Evolutionary conservation across 2,888 invertebrate genomes (phyloP).

Genomic region (Cacoxenus indagator): DNA sequence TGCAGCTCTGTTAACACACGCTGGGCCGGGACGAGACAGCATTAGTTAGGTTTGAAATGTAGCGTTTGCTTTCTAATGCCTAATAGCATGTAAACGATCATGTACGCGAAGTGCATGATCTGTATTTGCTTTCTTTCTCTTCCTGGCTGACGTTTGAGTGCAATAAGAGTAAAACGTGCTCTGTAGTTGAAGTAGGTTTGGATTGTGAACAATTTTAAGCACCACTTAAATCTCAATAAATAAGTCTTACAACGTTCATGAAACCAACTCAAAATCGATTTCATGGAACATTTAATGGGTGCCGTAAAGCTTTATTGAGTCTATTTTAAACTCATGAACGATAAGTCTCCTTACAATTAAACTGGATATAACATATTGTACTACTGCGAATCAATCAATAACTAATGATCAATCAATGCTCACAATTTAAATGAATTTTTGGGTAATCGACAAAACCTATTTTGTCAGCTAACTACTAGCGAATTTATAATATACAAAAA

Average conservation of each 20-base stretch:
- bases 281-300: too few species aligned
- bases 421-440: too few species aligned
- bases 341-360: too few species aligned
- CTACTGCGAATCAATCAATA: too few species aligned
- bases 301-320: too few species aligned
- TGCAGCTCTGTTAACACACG: not conserved
- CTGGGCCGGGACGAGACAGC: not conserved
- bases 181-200: not conserved
- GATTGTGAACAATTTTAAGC: not conserved
- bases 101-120: not conserved
- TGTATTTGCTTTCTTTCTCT: not conserved
- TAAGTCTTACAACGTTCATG: not conserved
- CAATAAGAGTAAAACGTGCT: constrained; percentile 13
- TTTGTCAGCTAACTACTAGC: too few species aligned
- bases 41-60: constrained; percentile 2
- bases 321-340: too few species aligned
- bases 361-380: too few species aligned
- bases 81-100: not conserved
- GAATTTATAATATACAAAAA: too few species aligned
- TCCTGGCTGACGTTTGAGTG: not conserved
- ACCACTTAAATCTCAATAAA: not conserved
- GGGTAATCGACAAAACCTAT: too few species aligned
- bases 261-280: too few species aligned
- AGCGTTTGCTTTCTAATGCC: constrained; percentile 12
- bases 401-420: too few species aligned